Percentiles rank a stretch among this genome's conserved stretches.
phyloP scores from a whole-genome alignment of 92 coral and sea anemone species.

The Heteractis magnifica region DNA sequence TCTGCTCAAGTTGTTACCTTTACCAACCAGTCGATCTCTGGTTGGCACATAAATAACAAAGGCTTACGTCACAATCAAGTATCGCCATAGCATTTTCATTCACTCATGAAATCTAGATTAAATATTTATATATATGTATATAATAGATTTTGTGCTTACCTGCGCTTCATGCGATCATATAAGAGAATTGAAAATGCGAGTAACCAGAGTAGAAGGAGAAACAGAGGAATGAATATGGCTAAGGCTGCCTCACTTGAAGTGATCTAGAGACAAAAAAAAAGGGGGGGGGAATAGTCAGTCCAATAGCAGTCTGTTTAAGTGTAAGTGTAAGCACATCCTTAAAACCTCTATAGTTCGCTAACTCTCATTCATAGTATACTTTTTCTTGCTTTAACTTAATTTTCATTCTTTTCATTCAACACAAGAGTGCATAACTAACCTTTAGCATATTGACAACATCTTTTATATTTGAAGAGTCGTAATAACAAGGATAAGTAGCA shows the following conservation, averaged over 20 bases:
- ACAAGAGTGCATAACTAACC: constrained; percentile 13
- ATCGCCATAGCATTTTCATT: no score
- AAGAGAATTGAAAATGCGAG: constrained; percentile 60
- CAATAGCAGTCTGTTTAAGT: background rate
- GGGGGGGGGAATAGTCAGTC: background rate
- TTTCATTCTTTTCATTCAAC: background rate
- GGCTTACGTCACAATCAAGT: no score
- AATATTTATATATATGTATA: no score
- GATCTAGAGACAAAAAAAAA: constrained; percentile 48
- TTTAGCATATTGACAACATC: constrained; percentile 60
- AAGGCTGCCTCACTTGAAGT: constrained; percentile 55
- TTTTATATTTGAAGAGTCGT: constrained; percentile 65
- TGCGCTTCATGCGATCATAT: constrained; percentile 77
- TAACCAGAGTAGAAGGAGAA: constrained; percentile 65
- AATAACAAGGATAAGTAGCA: constrained; percentile 73
- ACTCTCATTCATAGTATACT: no score
- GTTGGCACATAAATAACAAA: no score
- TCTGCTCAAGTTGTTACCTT: no score
- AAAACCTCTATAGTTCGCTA: no score
- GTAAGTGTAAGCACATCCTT: no score
- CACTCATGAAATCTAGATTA: no score
- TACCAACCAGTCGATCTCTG: no score
- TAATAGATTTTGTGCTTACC: constrained; percentile 40
- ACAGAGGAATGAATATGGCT: constrained; percentile 57
- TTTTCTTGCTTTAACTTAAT: no score